Evolutionary conservation across 2,888 invertebrate species (phyloP).

Genomic region (Geotrupes spiniger): DNA sequence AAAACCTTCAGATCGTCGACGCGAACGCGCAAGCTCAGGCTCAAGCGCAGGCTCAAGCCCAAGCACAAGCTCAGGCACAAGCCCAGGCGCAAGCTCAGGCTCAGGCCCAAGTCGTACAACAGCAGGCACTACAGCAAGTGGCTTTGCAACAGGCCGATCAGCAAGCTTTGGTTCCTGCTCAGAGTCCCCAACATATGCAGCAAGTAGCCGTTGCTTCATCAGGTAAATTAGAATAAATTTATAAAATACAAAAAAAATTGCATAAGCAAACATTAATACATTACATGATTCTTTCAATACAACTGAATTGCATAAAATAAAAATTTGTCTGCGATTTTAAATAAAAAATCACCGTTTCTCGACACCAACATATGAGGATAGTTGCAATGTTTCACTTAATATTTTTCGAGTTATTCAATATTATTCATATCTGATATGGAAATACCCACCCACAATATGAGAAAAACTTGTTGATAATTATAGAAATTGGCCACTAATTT

Average conservation of each 20-base stretch:
- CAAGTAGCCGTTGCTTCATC: constrained; percentile 45
- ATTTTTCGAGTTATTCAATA: too few species aligned
- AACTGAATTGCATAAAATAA: too few species aligned
- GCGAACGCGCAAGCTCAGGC: constrained; percentile 30
- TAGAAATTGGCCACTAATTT: too few species aligned
- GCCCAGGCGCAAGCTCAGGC: constrained; percentile 42
- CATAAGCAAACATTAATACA: too few species aligned
- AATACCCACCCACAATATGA: too few species aligned
- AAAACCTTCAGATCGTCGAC: constrained; percentile 36
- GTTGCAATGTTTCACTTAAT: too few species aligned
- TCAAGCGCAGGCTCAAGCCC: constrained; percentile 43
- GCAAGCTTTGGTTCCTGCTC: constrained; percentile 49
- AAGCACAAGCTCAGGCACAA: constrained; percentile 40
- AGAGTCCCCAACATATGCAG: constrained; percentile 52
- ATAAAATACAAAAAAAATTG: not conserved
- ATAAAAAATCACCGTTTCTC: too few species aligned
- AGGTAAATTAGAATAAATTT: constrained; percentile 26
- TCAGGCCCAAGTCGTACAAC: constrained; percentile 52
- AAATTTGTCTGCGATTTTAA: too few species aligned
- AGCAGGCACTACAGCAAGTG: constrained; percentile 61
- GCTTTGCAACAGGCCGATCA: constrained; percentile 52
- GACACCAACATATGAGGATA: too few species aligned
- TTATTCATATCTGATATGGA: too few species aligned
- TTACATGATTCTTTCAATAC: too few species aligned
- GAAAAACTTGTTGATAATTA: too few species aligned